These are phyloP conservation scores for Leucophenga maculata DNA, from an alignment of 2,888 invertebrate genomes.

Conservation along the genomic window DNA sequence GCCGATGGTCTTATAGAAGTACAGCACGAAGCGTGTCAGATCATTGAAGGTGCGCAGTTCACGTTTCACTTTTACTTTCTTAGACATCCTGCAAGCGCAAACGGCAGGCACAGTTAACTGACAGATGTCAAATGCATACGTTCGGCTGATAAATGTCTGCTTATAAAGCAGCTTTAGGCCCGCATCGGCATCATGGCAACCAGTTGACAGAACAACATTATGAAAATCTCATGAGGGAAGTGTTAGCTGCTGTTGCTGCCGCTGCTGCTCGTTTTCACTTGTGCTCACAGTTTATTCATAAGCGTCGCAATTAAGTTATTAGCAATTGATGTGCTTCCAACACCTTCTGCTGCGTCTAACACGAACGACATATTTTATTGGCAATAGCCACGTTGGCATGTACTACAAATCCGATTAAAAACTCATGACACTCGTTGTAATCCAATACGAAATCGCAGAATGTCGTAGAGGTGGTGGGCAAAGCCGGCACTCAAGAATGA, in stretches of 20 bases:
- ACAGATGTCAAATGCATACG: neutral
- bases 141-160: neutral
- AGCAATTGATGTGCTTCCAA: neutral
- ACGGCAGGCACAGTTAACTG: neutral
- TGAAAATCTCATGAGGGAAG: constrained; percentile 23
- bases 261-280: no score
- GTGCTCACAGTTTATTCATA: constrained; percentile 13
- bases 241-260: neutral
- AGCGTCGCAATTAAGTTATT: constrained; percentile 21
- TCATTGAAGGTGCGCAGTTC: constrained; percentile 50
- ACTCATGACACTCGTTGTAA: neutral
- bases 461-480: neutral
- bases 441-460: neutral
- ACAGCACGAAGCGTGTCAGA: constrained; percentile 52
- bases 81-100: neutral
- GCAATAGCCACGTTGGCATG: no score
- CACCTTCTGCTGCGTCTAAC: neutral
- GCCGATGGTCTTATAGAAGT: constrained; percentile 62
- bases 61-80: constrained; percentile 23
- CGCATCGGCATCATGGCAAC: neutral
- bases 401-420: neutral
- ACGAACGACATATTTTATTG: neutral
- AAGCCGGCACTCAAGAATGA: neutral
- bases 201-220: neutral
- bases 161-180: neutral